Evolutionary conservation across 1,140 invertebrate genomes (phyloP).

Genomic region (Epicauta chinensis): DNA sequence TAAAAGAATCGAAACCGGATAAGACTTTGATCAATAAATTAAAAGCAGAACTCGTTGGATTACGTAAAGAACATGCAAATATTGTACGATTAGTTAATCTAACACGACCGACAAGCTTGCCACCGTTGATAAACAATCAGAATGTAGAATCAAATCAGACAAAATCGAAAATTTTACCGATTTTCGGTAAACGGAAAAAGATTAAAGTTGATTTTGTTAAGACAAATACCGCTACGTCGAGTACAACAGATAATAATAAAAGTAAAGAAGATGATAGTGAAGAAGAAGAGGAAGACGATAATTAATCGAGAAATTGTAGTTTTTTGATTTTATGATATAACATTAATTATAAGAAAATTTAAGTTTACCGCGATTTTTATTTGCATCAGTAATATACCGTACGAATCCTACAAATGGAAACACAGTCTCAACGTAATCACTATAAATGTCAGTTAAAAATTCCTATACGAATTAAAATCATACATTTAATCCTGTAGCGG

Average conservation of each 20-base stretch:
- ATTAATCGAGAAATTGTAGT: background rate
- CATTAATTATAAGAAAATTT: too few species aligned
- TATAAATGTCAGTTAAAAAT: too few species aligned
- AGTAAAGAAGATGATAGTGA: conserved; percentile 37
- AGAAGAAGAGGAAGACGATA: conserved; percentile 39
- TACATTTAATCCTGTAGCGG: too few species aligned
- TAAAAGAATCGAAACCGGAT: conserved; percentile 46
- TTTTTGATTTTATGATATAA: too few species aligned
- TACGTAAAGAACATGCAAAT: conserved; percentile 63
- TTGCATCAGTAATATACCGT: too few species aligned
- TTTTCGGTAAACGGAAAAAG: conserved; percentile 38
- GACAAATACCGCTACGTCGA: conserved; percentile 11
- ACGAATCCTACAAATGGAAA: too few species aligned
- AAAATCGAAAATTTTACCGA: conserved; percentile 26
- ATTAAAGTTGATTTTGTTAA: conserved; percentile 26
- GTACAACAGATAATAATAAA: too few species aligned
- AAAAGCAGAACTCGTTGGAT: conserved; percentile 56
- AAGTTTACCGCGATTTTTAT: too few species aligned
- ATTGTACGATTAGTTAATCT: conserved; percentile 69
- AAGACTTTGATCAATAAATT: conserved; percentile 47
- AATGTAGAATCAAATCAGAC: conserved; percentile 6
- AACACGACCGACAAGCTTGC: conserved; percentile 65
- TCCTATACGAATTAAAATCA: too few species aligned
- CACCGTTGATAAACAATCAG: conserved; percentile 41
- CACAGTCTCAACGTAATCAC: too few species aligned